phyloP scores from a whole-genome alignment of 2,113 vertebrate species.

The Ploceus nigricollis region DNA sequence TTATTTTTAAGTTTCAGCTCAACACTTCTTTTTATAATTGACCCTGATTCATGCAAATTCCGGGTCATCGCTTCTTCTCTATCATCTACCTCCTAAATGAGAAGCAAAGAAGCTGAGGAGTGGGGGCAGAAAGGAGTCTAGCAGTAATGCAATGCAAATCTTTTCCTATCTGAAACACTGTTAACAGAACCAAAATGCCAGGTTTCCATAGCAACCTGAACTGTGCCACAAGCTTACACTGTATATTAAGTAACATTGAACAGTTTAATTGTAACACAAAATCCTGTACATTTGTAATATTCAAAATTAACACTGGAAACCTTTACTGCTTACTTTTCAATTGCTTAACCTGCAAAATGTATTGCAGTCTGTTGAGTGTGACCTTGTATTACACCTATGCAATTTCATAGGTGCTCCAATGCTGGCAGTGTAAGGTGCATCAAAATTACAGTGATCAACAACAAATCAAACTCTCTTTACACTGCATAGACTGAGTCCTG shows the following conservation, averaged over 20 bases:
- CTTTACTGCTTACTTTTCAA: background rate
- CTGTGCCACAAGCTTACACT: background rate
- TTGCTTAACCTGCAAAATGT: background rate
- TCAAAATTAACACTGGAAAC: background rate
- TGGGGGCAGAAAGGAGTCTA: background rate
- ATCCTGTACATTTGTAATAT: background rate
- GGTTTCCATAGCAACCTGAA: conserved; percentile 49
- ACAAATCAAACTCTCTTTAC: background rate
- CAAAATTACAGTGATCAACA: background rate
- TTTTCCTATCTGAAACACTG: background rate
- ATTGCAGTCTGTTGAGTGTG: background rate
- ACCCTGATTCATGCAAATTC: background rate
- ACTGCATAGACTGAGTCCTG: background rate
- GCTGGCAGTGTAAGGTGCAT: background rate
- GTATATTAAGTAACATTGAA: background rate
- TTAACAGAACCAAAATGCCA: conserved; percentile 2
- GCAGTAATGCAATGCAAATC: background rate
- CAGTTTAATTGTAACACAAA: background rate
- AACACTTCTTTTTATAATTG: background rate
- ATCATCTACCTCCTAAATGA: background rate
- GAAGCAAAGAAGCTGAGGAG: background rate
- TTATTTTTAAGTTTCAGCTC: background rate
- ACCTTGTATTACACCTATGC: background rate
- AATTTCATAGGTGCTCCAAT: background rate
- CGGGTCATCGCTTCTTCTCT: background rate